Base-by-base conservation (phyloP, 1,140 invertebrate genomes). In the Drosophila mayri region DNA sequence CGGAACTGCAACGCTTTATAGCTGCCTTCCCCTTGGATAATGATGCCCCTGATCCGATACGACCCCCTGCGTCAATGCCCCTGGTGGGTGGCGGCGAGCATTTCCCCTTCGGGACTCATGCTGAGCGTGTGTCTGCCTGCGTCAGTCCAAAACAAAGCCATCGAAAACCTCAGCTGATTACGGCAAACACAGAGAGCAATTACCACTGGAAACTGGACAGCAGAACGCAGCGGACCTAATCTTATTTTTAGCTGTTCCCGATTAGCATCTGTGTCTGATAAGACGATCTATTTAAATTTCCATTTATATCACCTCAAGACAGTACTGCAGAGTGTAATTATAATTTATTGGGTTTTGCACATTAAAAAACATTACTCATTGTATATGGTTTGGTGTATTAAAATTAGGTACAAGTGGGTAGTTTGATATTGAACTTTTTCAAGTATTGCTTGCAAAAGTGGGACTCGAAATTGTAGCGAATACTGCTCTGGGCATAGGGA, bases 391-490 rank as follows among this genome's bases (percentile, higher is more conserved):
- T 18, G 32, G 2, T 22, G 14, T 16, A 43, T 40, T 41, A n/a
- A 49, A 47, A 59, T 28, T 50, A 40, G 18, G 30, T 38, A 62
- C 84, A 87, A 4, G 81, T 71, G n/a, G 85, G 80, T 49, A 84
- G 50, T 32, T 54, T 71, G 0, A 79, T 75, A 11, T 90, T 54
- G 38, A 81, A 90, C 41, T 81, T 85, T 16, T 55, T 59, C 40
- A 79, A 28, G 22, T 91, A 91, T 20, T 87, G 25, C 6, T 54
- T 64, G 14, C 90, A 91, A 47, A 87, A 91, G 20, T 84, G 57
- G 2, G n/a, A 37, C 16, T 78, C 72, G 14, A 91, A 91, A 38
- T 91, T 90, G n/a, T 90, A 76, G 6, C 90, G 85, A 41, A 91
- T 86, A 46, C 72, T 79, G 63, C 77, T 80, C 62, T 91, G 90